phyloP scores from a whole-genome alignment of 1,140 invertebrate species.

The Orchesella cincta region DNA sequence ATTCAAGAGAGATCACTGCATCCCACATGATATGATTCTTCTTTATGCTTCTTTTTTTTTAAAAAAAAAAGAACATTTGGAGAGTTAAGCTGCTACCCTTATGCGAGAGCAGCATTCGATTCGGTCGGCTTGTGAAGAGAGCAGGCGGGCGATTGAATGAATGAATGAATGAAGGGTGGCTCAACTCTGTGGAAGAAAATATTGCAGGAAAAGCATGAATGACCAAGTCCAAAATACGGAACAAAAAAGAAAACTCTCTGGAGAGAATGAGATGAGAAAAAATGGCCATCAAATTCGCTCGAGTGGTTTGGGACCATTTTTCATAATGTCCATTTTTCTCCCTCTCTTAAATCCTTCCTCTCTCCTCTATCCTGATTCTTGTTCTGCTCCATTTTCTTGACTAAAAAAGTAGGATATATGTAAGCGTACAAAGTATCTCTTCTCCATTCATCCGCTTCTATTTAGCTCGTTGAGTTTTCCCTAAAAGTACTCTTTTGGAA shows the following conservation, averaged over 20 bases:
- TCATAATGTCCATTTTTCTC: constrained; percentile 48
- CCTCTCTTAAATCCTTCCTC: constrained; percentile 38
- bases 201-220: background rate
- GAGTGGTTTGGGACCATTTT: constrained; percentile 48
- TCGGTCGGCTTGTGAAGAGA: too few species aligned
- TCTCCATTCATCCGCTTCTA: too few species aligned
- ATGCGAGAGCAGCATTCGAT: too few species aligned
- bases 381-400: constrained; percentile 8
- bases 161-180: constrained; percentile 50
- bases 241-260: constrained; percentile 31
- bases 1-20: too few species aligned
- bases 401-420: constrained; percentile 3
- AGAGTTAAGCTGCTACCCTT: too few species aligned
- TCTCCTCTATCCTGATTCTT: background rate
- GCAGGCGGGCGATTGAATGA: too few species aligned
- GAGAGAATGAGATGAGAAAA: constrained; percentile 48
- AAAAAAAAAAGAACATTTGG: constrained; percentile 32
- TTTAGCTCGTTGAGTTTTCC: too few species aligned
- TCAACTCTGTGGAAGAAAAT: background rate
- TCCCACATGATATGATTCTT: background rate
- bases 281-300: constrained; percentile 50
- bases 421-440: background rate
- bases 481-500: too few species aligned
- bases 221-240: background rate
- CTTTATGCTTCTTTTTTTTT: background rate